A percentile compares a stretch with the other conserved stretches of the same genome.
phyloP scores from a whole-genome alignment of 2,888 invertebrate genomes.

The Nipponacmea schrenckii region DNA sequence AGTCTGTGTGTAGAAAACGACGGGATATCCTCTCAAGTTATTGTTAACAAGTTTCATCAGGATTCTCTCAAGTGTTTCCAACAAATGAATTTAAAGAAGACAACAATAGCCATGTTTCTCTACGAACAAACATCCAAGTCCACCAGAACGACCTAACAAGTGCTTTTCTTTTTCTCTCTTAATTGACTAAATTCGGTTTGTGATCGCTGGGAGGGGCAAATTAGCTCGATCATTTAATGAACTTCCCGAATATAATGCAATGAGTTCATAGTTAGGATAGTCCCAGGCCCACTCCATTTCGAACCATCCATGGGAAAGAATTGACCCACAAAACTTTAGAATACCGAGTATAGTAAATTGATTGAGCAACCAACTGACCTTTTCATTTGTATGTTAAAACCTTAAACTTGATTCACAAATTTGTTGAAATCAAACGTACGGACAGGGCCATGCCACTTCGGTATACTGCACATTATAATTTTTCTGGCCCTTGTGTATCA shows the following conservation, averaged over 20 bases:
- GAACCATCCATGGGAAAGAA: too few relatives aligned
- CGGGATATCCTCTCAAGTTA: background rate
- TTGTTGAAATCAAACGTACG: too few relatives aligned
- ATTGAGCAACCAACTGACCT: too few relatives aligned
- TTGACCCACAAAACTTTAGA: too few relatives aligned
- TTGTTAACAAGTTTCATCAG: background rate
- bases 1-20: background rate
- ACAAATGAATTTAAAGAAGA: conserved; percentile 3
- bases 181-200: background rate
- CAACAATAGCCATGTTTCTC: conserved; percentile 5
- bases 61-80: conserved; percentile 5
- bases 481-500: too few relatives aligned
- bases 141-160: conserved; percentile 7
- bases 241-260: background rate
- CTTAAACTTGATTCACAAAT: too few relatives aligned
- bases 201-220: background rate
- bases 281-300: too few relatives aligned
- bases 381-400: too few relatives aligned
- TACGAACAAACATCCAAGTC: conserved; percentile 1
- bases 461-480: too few relatives aligned
- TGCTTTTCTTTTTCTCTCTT: conserved; percentile 7
- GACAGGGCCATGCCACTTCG: too few relatives aligned
- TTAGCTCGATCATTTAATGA: conserved; percentile 7
- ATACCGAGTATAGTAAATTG: too few relatives aligned
- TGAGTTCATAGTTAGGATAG: too few relatives aligned